Evolutionary conservation across 2,797 vertebrate species (phyloP), one percentile per base, ranked within the genome.

Genomic region (Leucoraja ocellata): DNA sequence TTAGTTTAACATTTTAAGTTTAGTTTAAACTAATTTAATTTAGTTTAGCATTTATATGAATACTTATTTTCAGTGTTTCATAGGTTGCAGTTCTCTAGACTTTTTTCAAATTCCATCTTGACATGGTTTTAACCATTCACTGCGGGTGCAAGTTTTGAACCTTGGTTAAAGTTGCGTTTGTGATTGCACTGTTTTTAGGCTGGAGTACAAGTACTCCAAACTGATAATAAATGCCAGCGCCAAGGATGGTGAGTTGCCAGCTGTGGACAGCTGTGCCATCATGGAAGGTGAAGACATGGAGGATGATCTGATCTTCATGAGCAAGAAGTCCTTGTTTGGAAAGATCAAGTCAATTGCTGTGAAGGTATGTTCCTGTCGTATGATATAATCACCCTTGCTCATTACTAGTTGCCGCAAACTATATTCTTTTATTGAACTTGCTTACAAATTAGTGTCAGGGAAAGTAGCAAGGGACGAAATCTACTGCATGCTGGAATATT

Each of bases 211-310:
- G 83, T 99, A 99, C 94, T 98, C 98, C 93, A 98, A 97, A 93
- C 95, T 99, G 94, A 97, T 99, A 95, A 97, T 98, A 96, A 98
- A 94, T 0, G 95, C 97, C 0, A 97, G 95, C 8, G 96, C 96
- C 39, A 98, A 97, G 94, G 98, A 99, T 93, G 98, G 97, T 11
- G 98, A 99, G 94, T 96, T 98, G 93, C 97, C 98, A 0, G 97
- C 97, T 0, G 98, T 98, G 0, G 98, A 99, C 94, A 99, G 98
- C 94, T 99, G 99, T 91, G 99, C 99, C 94, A 99, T 99, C 94
- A 99, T 99, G 99, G 99, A 99, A 94, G 98, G 98, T 18, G 99
- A 99, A 94, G 99, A 99, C 0, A 97, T 96, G 16, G 98, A 99
- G 90, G 99, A 99, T 0, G 98, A 99, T 79, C 95, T 99, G 93